Evolutionary conservation across 1,140 invertebrate species (phyloP).

Genomic region (Muscidifurax raptorellus): DNA sequence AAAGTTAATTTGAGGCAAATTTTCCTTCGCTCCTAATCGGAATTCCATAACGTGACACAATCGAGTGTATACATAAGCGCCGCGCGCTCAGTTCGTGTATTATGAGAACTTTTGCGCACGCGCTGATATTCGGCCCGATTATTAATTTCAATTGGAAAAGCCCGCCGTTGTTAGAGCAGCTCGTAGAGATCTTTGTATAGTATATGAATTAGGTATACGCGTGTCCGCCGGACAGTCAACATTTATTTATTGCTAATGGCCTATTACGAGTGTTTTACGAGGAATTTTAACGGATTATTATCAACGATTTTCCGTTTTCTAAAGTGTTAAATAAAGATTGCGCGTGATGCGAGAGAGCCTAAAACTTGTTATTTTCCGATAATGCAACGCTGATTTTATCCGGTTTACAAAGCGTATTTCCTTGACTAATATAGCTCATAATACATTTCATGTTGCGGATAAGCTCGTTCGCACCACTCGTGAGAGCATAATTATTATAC

Average conservation of each 20-base stretch:
- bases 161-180: background rate
- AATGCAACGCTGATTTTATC: background rate
- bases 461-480: background rate
- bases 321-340: background rate
- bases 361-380: background rate
- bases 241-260: slow-evolving; percentile 1
- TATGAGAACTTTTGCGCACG: background rate
- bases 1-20: slow-evolving; percentile 50
- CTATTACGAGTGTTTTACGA: background rate
- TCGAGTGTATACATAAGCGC: background rate
- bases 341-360: background rate
- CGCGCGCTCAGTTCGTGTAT: too few relatives aligned
- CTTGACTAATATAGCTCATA: background rate
- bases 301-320: background rate
- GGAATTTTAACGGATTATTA: background rate
- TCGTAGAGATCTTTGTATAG: too few relatives aligned
- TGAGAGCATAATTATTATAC: too few relatives aligned
- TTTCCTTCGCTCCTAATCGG: slow-evolving; percentile 38
- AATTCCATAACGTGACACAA: slow-evolving; percentile 46
- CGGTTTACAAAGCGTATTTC: background rate
- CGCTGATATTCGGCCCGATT: background rate
- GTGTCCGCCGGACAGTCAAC: background rate
- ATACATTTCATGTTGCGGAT: background rate
- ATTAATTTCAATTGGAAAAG: background rate
- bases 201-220: too few relatives aligned